A percentile compares a stretch with the other conserved stretches of the same genome.
phyloP scores from a whole-genome alignment of 2,113 vertebrate species.

The Electrona antarctica region DNA sequence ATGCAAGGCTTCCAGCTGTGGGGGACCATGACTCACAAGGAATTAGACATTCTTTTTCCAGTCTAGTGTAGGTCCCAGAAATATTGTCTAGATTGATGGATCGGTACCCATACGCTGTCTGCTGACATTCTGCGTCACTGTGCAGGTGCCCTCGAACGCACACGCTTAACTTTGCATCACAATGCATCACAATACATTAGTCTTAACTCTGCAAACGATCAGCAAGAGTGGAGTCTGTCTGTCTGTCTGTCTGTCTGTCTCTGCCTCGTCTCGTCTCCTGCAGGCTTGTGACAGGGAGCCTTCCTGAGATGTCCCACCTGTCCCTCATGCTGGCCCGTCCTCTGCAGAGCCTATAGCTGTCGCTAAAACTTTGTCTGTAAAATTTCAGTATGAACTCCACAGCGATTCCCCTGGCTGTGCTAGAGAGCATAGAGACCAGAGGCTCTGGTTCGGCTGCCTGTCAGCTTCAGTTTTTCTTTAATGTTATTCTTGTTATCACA shows the following conservation, averaged over 20 bases:
- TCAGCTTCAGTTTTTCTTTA: too few species aligned
- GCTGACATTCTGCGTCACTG: slow-evolving; percentile 2
- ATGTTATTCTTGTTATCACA: too few species aligned
- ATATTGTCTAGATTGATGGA: slow-evolving; percentile 45
- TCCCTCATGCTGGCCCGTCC: background rate
- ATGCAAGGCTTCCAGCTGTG: background rate
- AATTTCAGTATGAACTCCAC: too few species aligned
- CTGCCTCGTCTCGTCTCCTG: slow-evolving; percentile 11
- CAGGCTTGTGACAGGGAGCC: slow-evolving; percentile 42
- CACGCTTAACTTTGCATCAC: too few species aligned
- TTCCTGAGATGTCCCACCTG: slow-evolving; percentile 31
- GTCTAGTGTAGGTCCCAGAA: background rate
- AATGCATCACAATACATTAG: slow-evolving; percentile 60
- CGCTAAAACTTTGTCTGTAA: too few species aligned
- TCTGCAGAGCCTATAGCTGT: background rate
- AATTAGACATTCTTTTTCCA: slow-evolving; percentile 33
- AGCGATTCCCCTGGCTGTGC: too few species aligned
- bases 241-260: too few species aligned
- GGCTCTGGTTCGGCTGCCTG: too few species aligned
- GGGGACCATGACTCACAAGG: background rate
- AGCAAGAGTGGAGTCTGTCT: slow-evolving; percentile 43
- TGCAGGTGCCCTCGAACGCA: background rate
- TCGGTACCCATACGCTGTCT: slow-evolving; percentile 29
- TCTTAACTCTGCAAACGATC: slow-evolving; percentile 65
- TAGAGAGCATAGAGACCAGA: too few species aligned